Evolutionary conservation across 1,140 invertebrate species (phyloP), one percentile per base, ranked within the genome.

Genomic region (Drosophila pseudoananassae): DNA sequence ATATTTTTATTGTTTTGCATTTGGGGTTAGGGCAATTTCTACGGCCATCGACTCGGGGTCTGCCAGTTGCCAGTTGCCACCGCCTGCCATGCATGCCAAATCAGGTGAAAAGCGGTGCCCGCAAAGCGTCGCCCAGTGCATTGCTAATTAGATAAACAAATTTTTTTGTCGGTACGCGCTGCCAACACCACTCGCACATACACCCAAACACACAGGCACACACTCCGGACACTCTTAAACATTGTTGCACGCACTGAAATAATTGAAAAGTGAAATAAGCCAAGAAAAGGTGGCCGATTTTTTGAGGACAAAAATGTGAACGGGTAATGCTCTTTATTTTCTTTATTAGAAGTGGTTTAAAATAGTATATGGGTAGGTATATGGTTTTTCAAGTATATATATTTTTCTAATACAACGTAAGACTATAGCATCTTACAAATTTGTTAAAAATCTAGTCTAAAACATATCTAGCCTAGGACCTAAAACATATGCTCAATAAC

Each of bases 71-170:
- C 12, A 36, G 46, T n/a, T 43, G 60, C 51, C 25, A 40, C 50
- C 81, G 58, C 74, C 63, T 78, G 80, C 49, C 45, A 25, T 75
- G 82, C 83, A 87, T 87, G 65, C 63, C 23, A 66, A 87, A 71
- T 55, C 70, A 87, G 75, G 82, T 85, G 83, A 87, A 85, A 85
- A 87, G 66, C 64, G 29, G 43, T 49, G 71, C 49, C 60, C 33
- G 31, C 43, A 38, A 25, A 45, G 65, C 59, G 65, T 83, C 66
- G 65, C 74, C 71, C 75, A 71, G 60, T 66, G 83, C 83, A 88
- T 88, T 63, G 72, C 76, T 88, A 88, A 88, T 88, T 88, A 89
- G 79, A 79, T 87, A 88, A 87, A 87, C 84, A 87, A 88, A 88
- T 83, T 78, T 77, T 51, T 56, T 33, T 51, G 46, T 64, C 64